phyloP scores from a whole-genome alignment of 1,140 invertebrate species.

The Potamilus streckersoni region DNA sequence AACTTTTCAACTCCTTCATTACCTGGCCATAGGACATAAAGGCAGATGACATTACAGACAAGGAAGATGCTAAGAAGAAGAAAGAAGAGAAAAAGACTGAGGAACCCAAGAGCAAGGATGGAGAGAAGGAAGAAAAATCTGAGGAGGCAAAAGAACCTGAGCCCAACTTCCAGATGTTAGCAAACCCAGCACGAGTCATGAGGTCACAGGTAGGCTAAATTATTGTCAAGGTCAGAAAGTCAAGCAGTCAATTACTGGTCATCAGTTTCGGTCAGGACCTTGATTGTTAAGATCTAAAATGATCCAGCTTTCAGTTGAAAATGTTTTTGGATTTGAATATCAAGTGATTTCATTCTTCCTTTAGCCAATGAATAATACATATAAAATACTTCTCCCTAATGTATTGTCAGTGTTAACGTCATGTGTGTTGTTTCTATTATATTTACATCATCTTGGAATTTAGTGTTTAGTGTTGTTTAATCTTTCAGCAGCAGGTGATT shows the following conservation, averaged over 20 bases:
- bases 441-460: too few species aligned
- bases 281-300: too few species aligned
- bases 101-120: conserved; percentile 54
- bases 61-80: conserved; percentile 35
- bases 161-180: conserved; percentile 89
- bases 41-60: conserved; percentile 56
- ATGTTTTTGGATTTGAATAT: too few species aligned
- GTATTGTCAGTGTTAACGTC: too few species aligned
- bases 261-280: neutral
- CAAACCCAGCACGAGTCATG: conserved; percentile 94
- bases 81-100: conserved; percentile 70
- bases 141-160: conserved; percentile 81
- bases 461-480: too few species aligned
- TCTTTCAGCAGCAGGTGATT: too few species aligned
- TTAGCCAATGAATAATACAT: too few species aligned
- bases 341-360: too few species aligned
- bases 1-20: neutral
- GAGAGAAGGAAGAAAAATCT: conserved; percentile 73
- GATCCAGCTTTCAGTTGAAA: too few species aligned
- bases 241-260: neutral
- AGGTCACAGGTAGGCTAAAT: conserved; percentile 79
- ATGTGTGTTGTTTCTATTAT: too few species aligned
- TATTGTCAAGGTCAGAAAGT: neutral
- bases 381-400: too few species aligned
- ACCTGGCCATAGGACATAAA: conserved; percentile 61